Evolutionary conservation across 1,140 invertebrate genomes (phyloP), one percentile per base, ranked within the genome.

Genomic region (Fragariocoptes setiger): DNA sequence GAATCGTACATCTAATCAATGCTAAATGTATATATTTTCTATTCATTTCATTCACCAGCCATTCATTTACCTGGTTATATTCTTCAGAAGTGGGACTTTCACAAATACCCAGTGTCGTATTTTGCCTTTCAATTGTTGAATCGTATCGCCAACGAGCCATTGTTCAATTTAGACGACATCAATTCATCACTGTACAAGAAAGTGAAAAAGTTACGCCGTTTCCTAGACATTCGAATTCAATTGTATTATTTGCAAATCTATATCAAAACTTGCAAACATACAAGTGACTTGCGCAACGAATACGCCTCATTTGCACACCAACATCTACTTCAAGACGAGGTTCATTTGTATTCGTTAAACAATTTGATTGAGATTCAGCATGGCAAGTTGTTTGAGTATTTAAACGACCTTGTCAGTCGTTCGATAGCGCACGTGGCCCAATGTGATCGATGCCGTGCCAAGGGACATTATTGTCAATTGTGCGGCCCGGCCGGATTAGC

Each of bases 401-500:
- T 76, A 19, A 65, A 64, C 48, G 60, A 65, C 49, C 47, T 74
- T 25, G 65, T 74, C 1, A 55, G 60, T 5, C 51, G 62, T 20
- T 68, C 65, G 40, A 62, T 68, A 41, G 56, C 60, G 21, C 75
- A 78, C 54, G 63, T 74, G 5, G 54, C 56, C 17, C 60, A 67
- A 37, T 78, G 75, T 55, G 59, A 72, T 64, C 59, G 77, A 1
- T 80, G 76, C 50, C 61, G 65, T 43, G 72, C 68, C 17, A 64
- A 74, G 47, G 76, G 75, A 18, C 79, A 76, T 50, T 61, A 76
- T 22, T 82, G 76, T 52, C 76, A 80, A 56, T 51, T 73, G 1
- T 82, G 76, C n/a, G 25, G 25, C 52, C 47, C 25, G 25, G n/a
- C 8, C 25, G n/a, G 25, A 8, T 31, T 31, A n/a, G 25, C n/a